phyloP scores from a whole-genome alignment of 2,113 vertebrate genomes.

The Egretta garzetta region DNA sequence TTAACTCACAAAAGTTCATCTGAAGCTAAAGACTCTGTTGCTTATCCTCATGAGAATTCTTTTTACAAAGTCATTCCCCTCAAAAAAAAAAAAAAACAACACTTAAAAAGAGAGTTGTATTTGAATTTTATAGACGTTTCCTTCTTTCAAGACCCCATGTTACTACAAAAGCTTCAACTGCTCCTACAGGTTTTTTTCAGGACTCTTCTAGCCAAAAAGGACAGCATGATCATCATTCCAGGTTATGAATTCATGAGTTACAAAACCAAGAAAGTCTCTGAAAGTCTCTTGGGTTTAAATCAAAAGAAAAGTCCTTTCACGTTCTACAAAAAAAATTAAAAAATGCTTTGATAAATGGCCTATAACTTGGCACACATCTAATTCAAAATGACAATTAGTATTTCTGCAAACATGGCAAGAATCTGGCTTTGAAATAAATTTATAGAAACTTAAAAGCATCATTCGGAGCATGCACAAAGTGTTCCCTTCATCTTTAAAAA shows the following conservation, averaged over 20 bases:
- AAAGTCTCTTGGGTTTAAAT: constrained; percentile 7
- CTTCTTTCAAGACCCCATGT: not conserved
- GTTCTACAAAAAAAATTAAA: not conserved
- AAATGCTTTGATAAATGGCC: not conserved
- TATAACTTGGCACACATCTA: not conserved
- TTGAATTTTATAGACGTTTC: not conserved
- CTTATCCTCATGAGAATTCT: not conserved
- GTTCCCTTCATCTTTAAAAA: constrained; percentile 42
- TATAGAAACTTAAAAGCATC: constrained; percentile 15
- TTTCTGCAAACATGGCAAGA: constrained; percentile 18
- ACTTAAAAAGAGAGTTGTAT: not conserved
- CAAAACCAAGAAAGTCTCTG: not conserved
- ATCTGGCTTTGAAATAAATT: constrained; percentile 10
- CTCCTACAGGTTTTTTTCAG: not conserved
- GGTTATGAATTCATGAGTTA: not conserved
- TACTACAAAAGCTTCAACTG: not conserved
- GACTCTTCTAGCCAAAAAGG: not conserved
- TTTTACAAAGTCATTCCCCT: not conserved
- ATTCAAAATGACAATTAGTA: constrained; percentile 4
- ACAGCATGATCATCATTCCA: not conserved
- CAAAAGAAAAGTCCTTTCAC: not conserved
- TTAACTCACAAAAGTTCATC: not conserved
- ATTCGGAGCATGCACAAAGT: not conserved
- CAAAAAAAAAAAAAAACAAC: not conserved
- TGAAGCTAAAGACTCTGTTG: not conserved